These are phyloP conservation scores for pig (Sus scrofa) DNA, from an alignment of 2,113 vertebrate species.

Conservation along the genomic window T2T-Sscrofa CM000812.6:144720501-144721000, in stretches of 20 bases:
- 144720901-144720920: conserved; percentile 86
- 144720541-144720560: conserved; percentile 69
- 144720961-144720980: conserved; percentile 86
- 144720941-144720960: conserved; percentile 81
- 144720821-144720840: conserved; percentile 85
- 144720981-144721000: conserved; percentile 85
- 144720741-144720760: conserved; percentile 66
- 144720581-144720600: conserved; percentile 82
- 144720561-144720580: conserved; percentile 77
- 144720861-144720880: conserved; percentile 85
- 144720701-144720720: conserved; percentile 72
- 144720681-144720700: conserved; percentile 65
- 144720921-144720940: conserved; percentile 88
- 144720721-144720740: conserved; percentile 76
- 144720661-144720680: conserved; percentile 74
- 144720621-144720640: conserved; percentile 60
- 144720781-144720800: conserved; percentile 82
- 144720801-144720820: conserved; percentile 77
- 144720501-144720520: conserved; percentile 81
- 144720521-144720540: conserved; percentile 75
- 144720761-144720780: conserved; percentile 59
- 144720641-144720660: conserved; percentile 78
- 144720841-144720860: conserved; percentile 88
- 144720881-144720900: conserved; percentile 85
- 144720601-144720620: conserved; percentile 78